These are phyloP conservation scores for Etheostoma spectabile DNA, from an alignment of 2,113 vertebrate genomes.

Conservation along the genomic window DNA sequence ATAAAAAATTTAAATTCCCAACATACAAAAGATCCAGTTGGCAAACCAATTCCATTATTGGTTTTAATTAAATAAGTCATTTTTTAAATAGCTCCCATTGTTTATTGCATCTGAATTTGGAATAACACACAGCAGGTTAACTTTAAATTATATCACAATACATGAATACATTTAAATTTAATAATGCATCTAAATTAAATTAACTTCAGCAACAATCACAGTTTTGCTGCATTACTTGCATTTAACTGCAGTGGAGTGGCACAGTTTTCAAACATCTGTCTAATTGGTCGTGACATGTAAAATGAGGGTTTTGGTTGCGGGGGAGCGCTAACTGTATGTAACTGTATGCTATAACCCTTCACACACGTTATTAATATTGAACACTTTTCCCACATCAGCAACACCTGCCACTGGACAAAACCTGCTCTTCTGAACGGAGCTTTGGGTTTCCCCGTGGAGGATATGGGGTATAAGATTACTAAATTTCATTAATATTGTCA, in stretches of 20 bases:
- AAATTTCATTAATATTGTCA: constrained; percentile 84
- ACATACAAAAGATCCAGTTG: neutral
- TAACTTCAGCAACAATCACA: constrained; percentile 13
- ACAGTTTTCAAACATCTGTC: constrained; percentile 58
- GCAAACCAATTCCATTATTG: neutral
- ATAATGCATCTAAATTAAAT: neutral
- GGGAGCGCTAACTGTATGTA: constrained; percentile 72
- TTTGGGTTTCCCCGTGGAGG: constrained; percentile 79
- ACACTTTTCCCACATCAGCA: constrained; percentile 81
- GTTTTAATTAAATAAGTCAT: neutral
- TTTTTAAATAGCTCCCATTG: neutral
- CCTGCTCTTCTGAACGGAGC: constrained; percentile 62
- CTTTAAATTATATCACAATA: neutral
- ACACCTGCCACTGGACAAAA: constrained; percentile 80
- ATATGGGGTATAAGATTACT: constrained; percentile 78
- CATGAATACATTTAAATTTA: neutral
- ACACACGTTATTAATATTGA: constrained; percentile 81
- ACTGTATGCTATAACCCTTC: constrained; percentile 74
- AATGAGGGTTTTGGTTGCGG: constrained; percentile 77
- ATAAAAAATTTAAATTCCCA: neutral
- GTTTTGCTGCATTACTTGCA: neutral
- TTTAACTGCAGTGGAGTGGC: constrained; percentile 25
- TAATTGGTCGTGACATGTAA: constrained; percentile 80
- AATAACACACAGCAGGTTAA: neutral
- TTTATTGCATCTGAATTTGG: neutral